Conservation (phyloP, 2,113 vertebrate species). For the Megaceryle maxima region DNA sequence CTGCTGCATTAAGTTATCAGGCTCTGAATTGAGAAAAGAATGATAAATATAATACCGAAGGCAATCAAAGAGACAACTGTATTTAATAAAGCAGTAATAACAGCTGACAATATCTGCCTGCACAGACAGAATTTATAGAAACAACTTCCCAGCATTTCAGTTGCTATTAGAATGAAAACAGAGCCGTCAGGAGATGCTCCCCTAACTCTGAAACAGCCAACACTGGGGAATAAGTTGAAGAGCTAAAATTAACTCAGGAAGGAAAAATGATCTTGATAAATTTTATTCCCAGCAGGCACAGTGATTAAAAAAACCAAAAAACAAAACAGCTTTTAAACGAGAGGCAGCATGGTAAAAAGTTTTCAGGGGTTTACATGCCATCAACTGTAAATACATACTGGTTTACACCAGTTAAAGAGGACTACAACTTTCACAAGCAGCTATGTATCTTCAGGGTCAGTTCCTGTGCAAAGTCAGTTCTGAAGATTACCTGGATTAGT, state of each 20-base stretch:
- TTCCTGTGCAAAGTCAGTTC: not conserved
- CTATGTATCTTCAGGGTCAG: not conserved
- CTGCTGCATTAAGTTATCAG: not conserved
- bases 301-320: not conserved
- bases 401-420: not conserved
- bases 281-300: not conserved
- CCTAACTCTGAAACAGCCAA: not conserved
- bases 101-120: not conserved
- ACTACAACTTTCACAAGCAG: not conserved
- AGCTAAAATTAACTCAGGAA: not conserved
- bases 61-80: not conserved
- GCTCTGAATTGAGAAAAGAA: not conserved
- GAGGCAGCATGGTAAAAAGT: not conserved
- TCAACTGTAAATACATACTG: not conserved
- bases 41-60: not conserved
- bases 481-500: not conserved
- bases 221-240: not conserved
- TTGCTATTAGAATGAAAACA: not conserved
- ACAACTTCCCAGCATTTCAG: not conserved
- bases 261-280: not conserved
- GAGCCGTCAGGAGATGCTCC: not conserved
- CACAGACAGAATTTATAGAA: not conserved
- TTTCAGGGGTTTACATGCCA: not conserved
- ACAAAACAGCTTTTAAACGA: not conserved
- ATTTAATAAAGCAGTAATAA: not conserved